These are phyloP conservation scores for Tetranychus truncatus DNA, from an alignment of 2,888 invertebrate genomes.

Conservation along the genomic window DNA sequence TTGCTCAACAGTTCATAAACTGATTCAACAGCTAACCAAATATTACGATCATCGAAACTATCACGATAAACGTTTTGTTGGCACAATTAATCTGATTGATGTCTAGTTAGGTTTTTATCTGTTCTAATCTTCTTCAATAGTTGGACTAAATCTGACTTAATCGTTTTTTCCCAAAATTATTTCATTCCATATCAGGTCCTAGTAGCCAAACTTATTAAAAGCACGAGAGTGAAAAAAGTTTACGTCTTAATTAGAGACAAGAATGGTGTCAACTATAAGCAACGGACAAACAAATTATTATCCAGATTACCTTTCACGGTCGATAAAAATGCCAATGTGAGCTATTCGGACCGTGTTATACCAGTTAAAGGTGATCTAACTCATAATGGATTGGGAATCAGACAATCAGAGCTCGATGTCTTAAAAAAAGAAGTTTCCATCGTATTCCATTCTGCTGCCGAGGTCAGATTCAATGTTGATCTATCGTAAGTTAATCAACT, in stretches of 20 bases:
- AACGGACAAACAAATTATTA: background rate
- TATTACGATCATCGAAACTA: no score
- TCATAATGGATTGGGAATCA: background rate
- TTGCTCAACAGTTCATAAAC: no score
- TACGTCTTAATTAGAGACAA: constrained; percentile 5
- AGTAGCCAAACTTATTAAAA: background rate
- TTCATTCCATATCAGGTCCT: background rate
- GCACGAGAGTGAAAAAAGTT: background rate
- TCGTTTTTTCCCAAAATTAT: background rate
- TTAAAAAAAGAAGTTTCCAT: background rate
- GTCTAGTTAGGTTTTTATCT: no score
- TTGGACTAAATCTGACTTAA: no score
- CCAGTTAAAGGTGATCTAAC: constrained; percentile 7
- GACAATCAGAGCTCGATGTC: no score
- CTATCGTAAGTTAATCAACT: background rate
- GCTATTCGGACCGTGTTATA: background rate
- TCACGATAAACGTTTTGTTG: no score
- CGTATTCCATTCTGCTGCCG: background rate
- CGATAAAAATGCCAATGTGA: background rate
- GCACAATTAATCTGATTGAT: no score
- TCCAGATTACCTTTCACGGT: background rate
- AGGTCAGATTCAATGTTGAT: constrained; percentile 3
- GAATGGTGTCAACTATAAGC: background rate
- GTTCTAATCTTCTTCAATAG: no score
- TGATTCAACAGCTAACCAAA: no score